Evolutionary conservation across 1,140 invertebrate species (phyloP).

Genomic region (Belonocnema kinseyi): DNA sequence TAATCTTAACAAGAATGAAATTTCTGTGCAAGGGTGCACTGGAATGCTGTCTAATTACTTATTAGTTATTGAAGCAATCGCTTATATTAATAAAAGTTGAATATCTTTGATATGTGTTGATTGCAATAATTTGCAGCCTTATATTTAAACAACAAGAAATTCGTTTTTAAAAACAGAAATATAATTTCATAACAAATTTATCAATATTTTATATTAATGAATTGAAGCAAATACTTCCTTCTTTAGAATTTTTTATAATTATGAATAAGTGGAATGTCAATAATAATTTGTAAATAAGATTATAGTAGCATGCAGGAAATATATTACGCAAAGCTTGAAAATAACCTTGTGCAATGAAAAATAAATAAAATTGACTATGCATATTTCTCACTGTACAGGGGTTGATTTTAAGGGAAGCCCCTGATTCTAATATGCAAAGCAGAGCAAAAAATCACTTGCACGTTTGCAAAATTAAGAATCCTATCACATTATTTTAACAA

Average conservation of each 20-base stretch:
- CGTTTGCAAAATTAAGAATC: neutral
- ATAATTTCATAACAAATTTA: no score
- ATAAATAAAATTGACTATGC: neutral
- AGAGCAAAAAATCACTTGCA: slow-evolving; percentile 3
- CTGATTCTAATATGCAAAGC: neutral
- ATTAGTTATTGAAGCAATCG: slow-evolving; percentile 4
- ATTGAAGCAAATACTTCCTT: no score
- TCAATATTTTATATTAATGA: no score
- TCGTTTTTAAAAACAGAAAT: no score
- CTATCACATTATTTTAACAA: slow-evolving; percentile 7
- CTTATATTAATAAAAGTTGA: slow-evolving; percentile 4
- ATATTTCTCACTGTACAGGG: neutral
- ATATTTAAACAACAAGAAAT: no score
- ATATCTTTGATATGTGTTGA: neutral
- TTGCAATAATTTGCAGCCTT: no score
- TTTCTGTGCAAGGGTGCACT: neutral
- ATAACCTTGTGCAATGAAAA: neutral
- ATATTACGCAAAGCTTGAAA: neutral
- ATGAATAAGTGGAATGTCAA: neutral
- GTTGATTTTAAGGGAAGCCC: neutral
- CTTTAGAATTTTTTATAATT: neutral
- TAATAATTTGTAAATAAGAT: neutral
- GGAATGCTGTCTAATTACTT: slow-evolving; percentile 7
- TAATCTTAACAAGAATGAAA: slow-evolving; percentile 10
- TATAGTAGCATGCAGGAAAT: neutral